Percentiles rank a stretch among this genome's conserved stretches.
phyloP scores from a whole-genome alignment of 2,888 invertebrate genomes.

The Graphium colonna region DNA sequence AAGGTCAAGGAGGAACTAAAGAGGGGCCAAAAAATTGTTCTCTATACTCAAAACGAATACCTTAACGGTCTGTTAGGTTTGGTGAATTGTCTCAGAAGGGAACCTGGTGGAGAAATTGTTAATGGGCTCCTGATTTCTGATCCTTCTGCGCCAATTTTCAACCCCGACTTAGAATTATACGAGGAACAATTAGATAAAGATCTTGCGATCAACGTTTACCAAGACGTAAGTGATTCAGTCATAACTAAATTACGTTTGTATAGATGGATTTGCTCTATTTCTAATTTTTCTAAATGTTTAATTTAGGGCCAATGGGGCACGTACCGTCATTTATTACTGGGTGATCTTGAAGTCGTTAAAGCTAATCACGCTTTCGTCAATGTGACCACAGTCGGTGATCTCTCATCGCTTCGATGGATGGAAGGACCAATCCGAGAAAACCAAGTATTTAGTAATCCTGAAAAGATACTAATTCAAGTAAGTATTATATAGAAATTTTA shows the following conservation, averaged over 20 bases:
- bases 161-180: slow-evolving; percentile 82
- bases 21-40: slow-evolving; percentile 75
- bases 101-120: slow-evolving; percentile 85
- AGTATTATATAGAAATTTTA: slow-evolving; percentile 33
- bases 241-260: neutral
- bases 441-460: slow-evolving; percentile 46
- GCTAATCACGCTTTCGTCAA: slow-evolving; percentile 88
- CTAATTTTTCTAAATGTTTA: neutral
- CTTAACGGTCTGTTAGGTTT: slow-evolving; percentile 92
- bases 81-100: slow-evolving; percentile 90
- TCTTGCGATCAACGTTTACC: slow-evolving; percentile 88
- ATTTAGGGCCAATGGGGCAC: slow-evolving; percentile 84
- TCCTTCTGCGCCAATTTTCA: slow-evolving; percentile 82
- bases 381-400: slow-evolving; percentile 89
- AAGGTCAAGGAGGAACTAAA: slow-evolving; percentile 65
- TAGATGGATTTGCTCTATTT: too few species aligned
- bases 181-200: slow-evolving; percentile 84
- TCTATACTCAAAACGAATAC: slow-evolving; percentile 84
- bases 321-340: slow-evolving; percentile 89
- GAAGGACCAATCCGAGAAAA: slow-evolving; percentile 80
- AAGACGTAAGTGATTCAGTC: slow-evolving; percentile 66
- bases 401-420: slow-evolving; percentile 87
- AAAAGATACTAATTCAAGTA: slow-evolving; percentile 56
- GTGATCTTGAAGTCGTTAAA: slow-evolving; percentile 62
- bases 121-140: slow-evolving; percentile 83